phyloP scores from a whole-genome alignment of 2,888 invertebrate genomes.

The Diaperis boleti region DNA sequence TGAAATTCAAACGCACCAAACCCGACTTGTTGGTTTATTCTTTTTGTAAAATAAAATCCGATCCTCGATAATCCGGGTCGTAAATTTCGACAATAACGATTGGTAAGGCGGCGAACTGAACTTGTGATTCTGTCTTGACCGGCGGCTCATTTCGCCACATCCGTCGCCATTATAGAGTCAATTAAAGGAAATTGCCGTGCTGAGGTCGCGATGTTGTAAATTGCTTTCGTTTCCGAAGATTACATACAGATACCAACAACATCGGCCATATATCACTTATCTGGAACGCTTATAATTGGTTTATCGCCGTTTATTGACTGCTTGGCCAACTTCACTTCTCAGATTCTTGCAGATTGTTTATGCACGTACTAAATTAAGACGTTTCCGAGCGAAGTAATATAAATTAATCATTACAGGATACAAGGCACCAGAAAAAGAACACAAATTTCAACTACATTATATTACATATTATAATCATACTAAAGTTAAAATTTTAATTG shows the following conservation, averaged over 20 bases:
- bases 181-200: constrained; percentile 58
- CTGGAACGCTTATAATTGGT: constrained; percentile 41
- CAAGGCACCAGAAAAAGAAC: no score
- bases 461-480: no score
- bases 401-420: no score
- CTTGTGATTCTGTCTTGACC: constrained; percentile 38
- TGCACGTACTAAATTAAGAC: constrained; percentile 14
- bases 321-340: constrained; percentile 7
- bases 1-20: no score
- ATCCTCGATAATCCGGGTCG: constrained; percentile 22
- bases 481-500: no score
- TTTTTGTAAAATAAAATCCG: no score
- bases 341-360: background rate
- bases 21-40: no score
- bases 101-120: constrained; percentile 37
- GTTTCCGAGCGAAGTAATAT: constrained; percentile 6
- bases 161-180: constrained; percentile 47
- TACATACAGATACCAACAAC: constrained; percentile 55
- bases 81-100: constrained; percentile 41
- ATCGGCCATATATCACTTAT: constrained; percentile 54
- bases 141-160: constrained; percentile 38
- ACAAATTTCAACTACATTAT: no score
- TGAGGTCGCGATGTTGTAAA: constrained; percentile 58
- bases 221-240: constrained; percentile 57
- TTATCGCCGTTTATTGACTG: constrained; percentile 36